Percentiles rank a stretch among this genome's conserved stretches.
phyloP scores from a whole-genome alignment of 2,888 invertebrate species.

The Chaetogeoica ovagalla region DNA sequence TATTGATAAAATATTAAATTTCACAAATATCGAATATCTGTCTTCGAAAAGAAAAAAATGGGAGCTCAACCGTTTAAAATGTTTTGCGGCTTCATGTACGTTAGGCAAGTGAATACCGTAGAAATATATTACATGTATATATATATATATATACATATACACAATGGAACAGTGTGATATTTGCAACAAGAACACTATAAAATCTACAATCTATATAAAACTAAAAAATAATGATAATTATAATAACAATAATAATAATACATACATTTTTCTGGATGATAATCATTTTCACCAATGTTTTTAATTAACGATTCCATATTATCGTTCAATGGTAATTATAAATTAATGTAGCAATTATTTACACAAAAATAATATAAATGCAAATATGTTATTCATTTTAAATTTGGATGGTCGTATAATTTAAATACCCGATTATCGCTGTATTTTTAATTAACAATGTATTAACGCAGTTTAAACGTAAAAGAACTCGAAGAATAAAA shows the following conservation, averaged over 20 bases:
- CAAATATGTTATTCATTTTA: background rate
- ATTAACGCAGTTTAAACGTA: background rate
- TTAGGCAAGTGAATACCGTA: too few relatives aligned
- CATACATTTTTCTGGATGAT: constrained; percentile 72
- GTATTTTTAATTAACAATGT: background rate
- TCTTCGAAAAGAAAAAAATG: too few relatives aligned
- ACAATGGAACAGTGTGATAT: too few relatives aligned
- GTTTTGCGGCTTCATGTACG: too few relatives aligned
- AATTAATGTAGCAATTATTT: background rate
- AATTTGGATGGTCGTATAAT: background rate
- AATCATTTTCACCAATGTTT: constrained; percentile 61
- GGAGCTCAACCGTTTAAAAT: too few relatives aligned
- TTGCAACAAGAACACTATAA: background rate
- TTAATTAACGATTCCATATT: constrained; percentile 54
- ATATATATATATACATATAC: too few relatives aligned
- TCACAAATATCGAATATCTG: too few relatives aligned
- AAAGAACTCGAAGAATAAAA: background rate
- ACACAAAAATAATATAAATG: background rate
- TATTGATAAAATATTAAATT: too few relatives aligned
- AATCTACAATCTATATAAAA: background rate
- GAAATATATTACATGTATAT: too few relatives aligned
- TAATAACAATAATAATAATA: constrained; percentile 27
- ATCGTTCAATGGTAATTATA: background rate
- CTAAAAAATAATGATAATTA: background rate
- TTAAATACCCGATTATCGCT: background rate